phyloP scores from a whole-genome alignment of 2,113 vertebrate genomes.

The Talpa occidentalis region DNA sequence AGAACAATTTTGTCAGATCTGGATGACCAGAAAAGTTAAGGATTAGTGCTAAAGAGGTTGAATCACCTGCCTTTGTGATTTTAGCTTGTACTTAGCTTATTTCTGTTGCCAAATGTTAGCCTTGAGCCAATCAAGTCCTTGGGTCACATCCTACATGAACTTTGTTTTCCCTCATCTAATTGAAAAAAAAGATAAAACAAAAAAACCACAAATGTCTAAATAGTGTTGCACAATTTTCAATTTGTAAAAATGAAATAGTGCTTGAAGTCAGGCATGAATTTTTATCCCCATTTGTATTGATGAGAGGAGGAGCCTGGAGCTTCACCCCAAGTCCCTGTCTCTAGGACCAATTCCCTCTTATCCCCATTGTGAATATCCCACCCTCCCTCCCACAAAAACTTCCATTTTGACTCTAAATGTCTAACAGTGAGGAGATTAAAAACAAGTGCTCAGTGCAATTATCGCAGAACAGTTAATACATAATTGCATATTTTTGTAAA shows the following conservation, averaged over 20 bases:
- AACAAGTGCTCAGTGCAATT: conserved; percentile 72
- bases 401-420: conserved; percentile 5
- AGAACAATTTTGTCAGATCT: not conserved
- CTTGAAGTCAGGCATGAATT: not conserved
- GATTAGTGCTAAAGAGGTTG: not conserved
- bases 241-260: not conserved
- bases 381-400: no score
- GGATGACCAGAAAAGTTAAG: conserved; percentile 3
- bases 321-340: not conserved
- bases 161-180: not conserved
- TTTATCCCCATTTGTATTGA: not conserved
- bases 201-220: not conserved
- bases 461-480: conserved; percentile 72
- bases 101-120: not conserved
- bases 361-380: not conserved
- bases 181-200: not conserved
- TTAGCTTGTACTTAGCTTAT: not conserved
- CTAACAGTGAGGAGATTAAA: conserved; percentile 50
- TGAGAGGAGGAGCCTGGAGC: not conserved
- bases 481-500: conserved; percentile 82
- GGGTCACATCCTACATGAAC: not conserved
- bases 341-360: not conserved
- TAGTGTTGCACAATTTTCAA: not conserved
- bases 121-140: conserved; percentile 1
- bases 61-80: not conserved